phyloP scores from a whole-genome alignment of 2,113 vertebrate species.

The Scalopus aquaticus region DNA sequence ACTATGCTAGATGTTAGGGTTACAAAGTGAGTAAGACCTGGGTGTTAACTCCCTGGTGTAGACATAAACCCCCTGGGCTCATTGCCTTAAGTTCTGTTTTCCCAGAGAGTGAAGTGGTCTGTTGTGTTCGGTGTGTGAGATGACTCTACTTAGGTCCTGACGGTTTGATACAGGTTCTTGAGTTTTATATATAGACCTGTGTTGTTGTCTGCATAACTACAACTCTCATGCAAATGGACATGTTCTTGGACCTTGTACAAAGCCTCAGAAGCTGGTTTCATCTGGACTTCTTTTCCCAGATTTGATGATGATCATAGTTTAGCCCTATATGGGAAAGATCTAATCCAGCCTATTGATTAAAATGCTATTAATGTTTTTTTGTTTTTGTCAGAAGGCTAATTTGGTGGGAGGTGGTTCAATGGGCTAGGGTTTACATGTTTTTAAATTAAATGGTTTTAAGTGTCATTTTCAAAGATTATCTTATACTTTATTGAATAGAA shows the following conservation, averaged over 20 bases:
- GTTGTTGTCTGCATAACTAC: not conserved
- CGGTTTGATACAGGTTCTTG: not conserved
- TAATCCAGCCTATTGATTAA: slow-evolving; percentile 1
- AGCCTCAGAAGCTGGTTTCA: not conserved
- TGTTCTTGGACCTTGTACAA: not conserved
- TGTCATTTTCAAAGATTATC: not conserved
- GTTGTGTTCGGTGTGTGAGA: not conserved
- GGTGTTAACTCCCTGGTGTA: not conserved
- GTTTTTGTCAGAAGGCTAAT: not conserved
- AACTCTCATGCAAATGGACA: not conserved
- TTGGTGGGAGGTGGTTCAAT: not conserved
- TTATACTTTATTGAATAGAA: not conserved
- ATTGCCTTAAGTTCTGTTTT: not conserved
- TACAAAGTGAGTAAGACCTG: not conserved
- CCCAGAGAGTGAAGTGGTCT: not conserved
- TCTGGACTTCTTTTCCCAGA: not conserved
- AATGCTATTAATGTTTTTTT: not conserved
- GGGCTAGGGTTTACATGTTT: not conserved
- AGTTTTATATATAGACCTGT: not conserved
- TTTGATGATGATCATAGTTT: slow-evolving; percentile 25
- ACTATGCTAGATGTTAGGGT: not conserved
- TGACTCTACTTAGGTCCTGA: not conserved
- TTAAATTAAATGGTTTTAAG: slow-evolving; percentile 9
- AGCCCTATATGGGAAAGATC: not conserved
- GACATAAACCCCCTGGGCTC: not conserved